These are phyloP conservation scores for Probosciger aterrimus DNA, from an alignment of 2,113 vertebrate genomes.

Conservation along the genomic window DNA sequence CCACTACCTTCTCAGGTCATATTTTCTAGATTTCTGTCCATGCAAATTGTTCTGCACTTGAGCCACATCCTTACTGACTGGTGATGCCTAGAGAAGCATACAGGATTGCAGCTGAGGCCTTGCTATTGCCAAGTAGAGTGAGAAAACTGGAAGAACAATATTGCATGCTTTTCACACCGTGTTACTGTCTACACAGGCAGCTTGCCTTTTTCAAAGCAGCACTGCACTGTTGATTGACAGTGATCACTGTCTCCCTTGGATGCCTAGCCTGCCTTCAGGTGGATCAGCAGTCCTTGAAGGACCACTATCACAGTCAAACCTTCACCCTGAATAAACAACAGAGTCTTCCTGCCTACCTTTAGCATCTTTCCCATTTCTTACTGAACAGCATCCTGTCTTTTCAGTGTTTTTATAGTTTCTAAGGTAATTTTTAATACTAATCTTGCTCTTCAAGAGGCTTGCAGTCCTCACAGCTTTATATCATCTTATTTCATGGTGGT, in stretches of 20 bases:
- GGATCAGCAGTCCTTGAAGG: background rate
- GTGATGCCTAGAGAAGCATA: background rate
- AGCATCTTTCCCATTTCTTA: background rate
- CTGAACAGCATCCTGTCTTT: background rate
- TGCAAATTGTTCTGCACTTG: background rate
- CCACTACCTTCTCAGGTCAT: background rate
- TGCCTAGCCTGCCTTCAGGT: background rate
- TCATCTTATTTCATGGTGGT: background rate
- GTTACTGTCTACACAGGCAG: background rate
- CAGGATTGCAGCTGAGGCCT: background rate
- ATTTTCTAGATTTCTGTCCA: background rate
- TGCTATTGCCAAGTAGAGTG: background rate
- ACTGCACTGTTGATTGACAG: background rate
- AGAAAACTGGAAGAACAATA: background rate
- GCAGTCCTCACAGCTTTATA: background rate
- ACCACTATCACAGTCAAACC: background rate
- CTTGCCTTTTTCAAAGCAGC: background rate
- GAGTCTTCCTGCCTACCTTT: background rate
- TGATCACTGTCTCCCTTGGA: background rate
- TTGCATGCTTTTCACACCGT: background rate
- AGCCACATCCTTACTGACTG: background rate
- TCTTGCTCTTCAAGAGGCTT: background rate
- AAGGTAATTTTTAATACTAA: background rate
- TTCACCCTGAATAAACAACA: accelerated
- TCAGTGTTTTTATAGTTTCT: background rate